Base-by-base conservation (phyloP, 2,797 vertebrate genomes). In the Numenius phaeopus region DNA sequence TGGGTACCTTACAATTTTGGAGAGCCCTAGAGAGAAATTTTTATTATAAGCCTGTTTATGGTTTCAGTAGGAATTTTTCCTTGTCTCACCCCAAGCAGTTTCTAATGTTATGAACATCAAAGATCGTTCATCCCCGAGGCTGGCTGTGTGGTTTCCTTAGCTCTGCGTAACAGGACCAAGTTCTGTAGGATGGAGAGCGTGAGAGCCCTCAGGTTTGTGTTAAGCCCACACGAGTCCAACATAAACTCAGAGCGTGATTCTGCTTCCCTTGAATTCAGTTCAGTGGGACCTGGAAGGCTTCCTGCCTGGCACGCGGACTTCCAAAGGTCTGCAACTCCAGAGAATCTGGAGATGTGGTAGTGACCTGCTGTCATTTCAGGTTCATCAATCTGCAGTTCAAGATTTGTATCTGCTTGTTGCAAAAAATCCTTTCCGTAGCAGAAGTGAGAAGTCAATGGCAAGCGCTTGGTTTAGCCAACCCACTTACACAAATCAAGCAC, bases 201-300 rank as follows among this genome's bases (percentile, higher is more conserved):
- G 78, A 77, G 65, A 90, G 32, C 44, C 9, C 40, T 22, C 5
- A 5, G 15, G 14, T 62, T 69, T 67, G 14, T 27, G 5, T 80
- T 27, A 42, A 83, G 17, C 15, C 40, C 30, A 32, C 23, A 40
- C 0, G 0, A 65, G 27, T 65, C 58, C 27, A 42, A 3, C 0
- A 1, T n/a, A 32, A 75, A 46, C 22, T 44, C 64, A 14, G 64
- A 83, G 46, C 11, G 5, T 9, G 24, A 26, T 42, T 66, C 57
- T 52, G 30, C 16, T 85, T 83, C 57, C 46, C n/a, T 27, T 42
- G 47, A 80, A 49, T 77, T 59, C 55, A 67, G 14, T 67, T 90
- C 66, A 54, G 49, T 19, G 65, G 57, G 32, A 71, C 32, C 49
- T 39, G 55, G 26, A 30, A 75, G 2, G 3, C n/a, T 34, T 55